Conservation (phyloP, 2,888 invertebrate genomes). For the Flexamia atlantica region DNA sequence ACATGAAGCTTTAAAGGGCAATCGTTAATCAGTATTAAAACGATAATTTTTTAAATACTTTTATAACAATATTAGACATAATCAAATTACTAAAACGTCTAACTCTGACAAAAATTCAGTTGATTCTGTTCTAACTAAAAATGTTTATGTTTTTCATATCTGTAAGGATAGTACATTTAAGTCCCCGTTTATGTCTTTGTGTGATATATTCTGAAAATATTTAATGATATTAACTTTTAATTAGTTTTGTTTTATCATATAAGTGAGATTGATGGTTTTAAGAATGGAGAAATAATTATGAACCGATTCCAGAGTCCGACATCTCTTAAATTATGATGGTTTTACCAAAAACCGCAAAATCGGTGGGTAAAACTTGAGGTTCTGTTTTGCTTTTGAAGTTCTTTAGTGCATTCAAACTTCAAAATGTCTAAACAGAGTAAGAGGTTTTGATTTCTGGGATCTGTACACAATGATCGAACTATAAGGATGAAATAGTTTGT, state of each 20-base stretch:
- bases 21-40: slow-evolving; percentile 15
- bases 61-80: background rate
- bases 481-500: background rate
- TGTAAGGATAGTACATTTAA: no score
- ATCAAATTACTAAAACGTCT: background rate
- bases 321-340: slow-evolving; percentile 63
- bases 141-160: background rate
- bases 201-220: background rate
- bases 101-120: no score
- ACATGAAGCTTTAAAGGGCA: background rate
- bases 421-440: slow-evolving; percentile 38
- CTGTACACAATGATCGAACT: background rate
- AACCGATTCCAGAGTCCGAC: slow-evolving; percentile 4
- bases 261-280: background rate
- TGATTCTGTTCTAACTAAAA: no score
- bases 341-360: slow-evolving; percentile 63
- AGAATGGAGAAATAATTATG: background rate
- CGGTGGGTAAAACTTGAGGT: slow-evolving; percentile 59
- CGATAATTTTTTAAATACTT: background rate
- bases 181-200: background rate
- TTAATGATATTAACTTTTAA: slow-evolving; percentile 1
- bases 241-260: background rate
- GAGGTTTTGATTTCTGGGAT: slow-evolving; percentile 30
- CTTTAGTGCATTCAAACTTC: slow-evolving; percentile 65
- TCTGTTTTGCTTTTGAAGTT: slow-evolving; percentile 48